A percentile compares a stretch with the other conserved stretches of the same genome.
These are phyloP conservation scores for Rhinoderma darwinii DNA, from an alignment of 2,113 vertebrate species.

Conservation along the genomic window DNA sequence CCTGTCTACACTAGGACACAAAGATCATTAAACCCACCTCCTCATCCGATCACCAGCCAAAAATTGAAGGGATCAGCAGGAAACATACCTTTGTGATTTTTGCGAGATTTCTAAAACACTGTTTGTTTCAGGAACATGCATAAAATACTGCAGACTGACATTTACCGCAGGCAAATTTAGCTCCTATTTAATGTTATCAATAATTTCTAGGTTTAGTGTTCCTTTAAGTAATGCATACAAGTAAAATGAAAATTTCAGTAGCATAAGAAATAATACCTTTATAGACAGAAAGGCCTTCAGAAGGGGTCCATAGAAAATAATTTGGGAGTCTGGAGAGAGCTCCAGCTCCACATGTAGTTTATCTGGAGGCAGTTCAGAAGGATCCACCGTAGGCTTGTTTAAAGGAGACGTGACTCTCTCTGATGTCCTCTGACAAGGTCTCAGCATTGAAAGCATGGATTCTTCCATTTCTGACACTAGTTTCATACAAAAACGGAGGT, in stretches of 20 bases:
- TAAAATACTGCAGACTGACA: no score
- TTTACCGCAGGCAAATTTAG: no score
- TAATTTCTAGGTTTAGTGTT: no score
- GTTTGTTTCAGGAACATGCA: no score
- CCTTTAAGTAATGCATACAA: not conserved
- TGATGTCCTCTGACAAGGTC: constrained; percentile 78
- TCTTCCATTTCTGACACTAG: constrained; percentile 96
- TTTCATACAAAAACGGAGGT: not conserved
- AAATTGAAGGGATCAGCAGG: no score
- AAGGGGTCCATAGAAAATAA: constrained; percentile 91
- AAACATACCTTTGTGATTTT: no score
- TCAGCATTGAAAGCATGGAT: constrained; percentile 88
- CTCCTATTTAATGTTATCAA: no score
- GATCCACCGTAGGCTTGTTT: constrained; percentile 78
- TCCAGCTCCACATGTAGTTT: constrained; percentile 94
- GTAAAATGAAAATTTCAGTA: not conserved
- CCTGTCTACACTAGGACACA: no score
- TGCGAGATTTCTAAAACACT: no score
- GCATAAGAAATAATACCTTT: constrained; percentile 78
- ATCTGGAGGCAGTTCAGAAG: constrained; percentile 90
- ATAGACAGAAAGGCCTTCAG: constrained; percentile 88
- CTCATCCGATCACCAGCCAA: no score
- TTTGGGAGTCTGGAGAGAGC: constrained; percentile 91
- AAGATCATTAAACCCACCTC: no score
- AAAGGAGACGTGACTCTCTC: constrained; percentile 80